Evolutionary conservation across 2,888 invertebrate species (phyloP), one percentile per base, ranked within the genome.

Genomic region (Panzeria rudis): DNA sequence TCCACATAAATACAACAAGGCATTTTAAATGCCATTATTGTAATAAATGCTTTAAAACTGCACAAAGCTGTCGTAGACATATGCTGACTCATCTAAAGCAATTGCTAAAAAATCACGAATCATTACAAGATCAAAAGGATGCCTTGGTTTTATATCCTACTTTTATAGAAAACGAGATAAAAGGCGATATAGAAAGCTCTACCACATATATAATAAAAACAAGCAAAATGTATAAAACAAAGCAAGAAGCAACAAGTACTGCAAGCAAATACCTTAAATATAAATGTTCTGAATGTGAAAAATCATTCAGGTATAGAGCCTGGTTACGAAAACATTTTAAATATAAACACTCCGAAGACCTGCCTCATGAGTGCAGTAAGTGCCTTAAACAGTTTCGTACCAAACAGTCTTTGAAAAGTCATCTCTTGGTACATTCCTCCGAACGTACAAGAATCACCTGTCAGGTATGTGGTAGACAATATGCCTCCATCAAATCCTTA

Each of bases 381-480:
- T 91, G 91, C 32, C 56, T 62, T 0, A 87, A 83, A 47, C 52
- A 54, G 0, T 90, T 90, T 73, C 81, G 88, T 17, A 89, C 89
- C 23, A 87, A 87, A 54, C 87, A 88, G 5, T 88, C 88, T 0
- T 54, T 90, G 25, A 75, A 87, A 8, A 75, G 86, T 13, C 90
- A 90, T 75, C 56, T 64, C 20, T 73, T 85, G 8, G 87, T 85
- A 0, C 90, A 90, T 81, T 64, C 86, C 1, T 80, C 82, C 25
- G 73, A 88, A 11, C 61, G 79, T 2, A 25, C 64, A 0, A 88
- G 86, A 32, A 79, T 86, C 50, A 64, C 76, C 35, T 89, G 89
- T 79, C 86, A 90, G 77, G 89, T 88, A 7, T 86, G 90, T 81
- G 89, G 89, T 2, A 91, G 89, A 77, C 73, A 83, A 15, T 92